Evolutionary conservation across 2,113 vertebrate genomes (phyloP), one percentile per base, ranked within the genome.

Genomic region (Hepsetus odoe): DNA sequence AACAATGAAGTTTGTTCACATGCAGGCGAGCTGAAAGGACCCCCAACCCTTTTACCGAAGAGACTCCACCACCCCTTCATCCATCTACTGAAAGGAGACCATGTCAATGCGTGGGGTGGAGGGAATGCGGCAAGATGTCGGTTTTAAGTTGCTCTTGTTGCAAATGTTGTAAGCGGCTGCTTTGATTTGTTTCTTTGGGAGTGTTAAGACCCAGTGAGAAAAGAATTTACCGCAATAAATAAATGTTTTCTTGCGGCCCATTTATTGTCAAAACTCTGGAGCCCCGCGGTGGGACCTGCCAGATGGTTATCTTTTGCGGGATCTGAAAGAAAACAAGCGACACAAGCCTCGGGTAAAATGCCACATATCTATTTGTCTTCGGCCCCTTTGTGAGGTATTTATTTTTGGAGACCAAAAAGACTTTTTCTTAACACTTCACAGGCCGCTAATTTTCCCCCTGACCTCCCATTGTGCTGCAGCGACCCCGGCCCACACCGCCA

Each of bases 371-470:
- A 64, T 64, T 65, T 28, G 16, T 49, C 46, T 20, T 32, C 58
- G 14, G 58, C 59, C 20, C 87, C 90, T 90, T 86, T 13, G 76
- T 85, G 89, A 91, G 90, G 86, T 87, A 89, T 94, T 94, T 94
- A 94, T 95, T 88, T 95, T 93, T 93, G 92, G 58, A 68, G 51
- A 28, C 61, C 53, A 73, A 61, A 72, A 56, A 89, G 89, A 40
- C 85, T 80, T 79, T 89, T 92, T 92, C 92, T 92, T 92, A 91
- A 93, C 84, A 85, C 93, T 95, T 96, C 94, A 96, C 90, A 95
- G 95, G 93, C 95, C 90, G 93, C 95, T 96, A 96, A 95, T 96
- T 96, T 95, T 93, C 92, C 92, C 65, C 69, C 86, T 94, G 95
- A 96, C 95, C 96, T 91, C 81, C 91, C 92, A 91, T 96, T 97